Base-by-base conservation (phyloP, 2,888 invertebrate species). In the Pemphredon lugubris region DNA sequence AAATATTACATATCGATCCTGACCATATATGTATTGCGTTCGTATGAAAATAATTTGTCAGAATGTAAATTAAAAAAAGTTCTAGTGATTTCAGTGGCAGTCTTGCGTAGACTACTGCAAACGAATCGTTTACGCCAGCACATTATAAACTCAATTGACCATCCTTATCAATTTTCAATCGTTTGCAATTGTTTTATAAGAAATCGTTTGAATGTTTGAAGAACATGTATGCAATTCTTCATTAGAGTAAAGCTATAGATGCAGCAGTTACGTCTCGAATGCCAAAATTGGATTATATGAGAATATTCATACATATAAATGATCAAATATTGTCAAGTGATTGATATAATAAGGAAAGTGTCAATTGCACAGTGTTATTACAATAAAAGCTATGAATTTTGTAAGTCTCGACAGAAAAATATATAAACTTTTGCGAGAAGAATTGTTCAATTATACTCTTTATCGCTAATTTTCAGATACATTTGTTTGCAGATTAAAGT, bases 201-300 rank as follows among this genome's bases (percentile, higher is more conserved):
- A 45, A n/a, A 30, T 37, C 13, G 53, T 7, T 23, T 9, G 18
- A 16, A 26, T 16, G 14, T 14, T 71, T 65, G 1, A 44, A 71
- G 32, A 16, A 26, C 26, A 54, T 53, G 65, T 71, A 60, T 73
- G 47, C 9, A 71, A 58, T 6, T 16, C 54, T 50, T 44, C 7
- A 34, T 30, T 50, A 44, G 53, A 63, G 16, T 69, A 40, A 47
- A 26, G 21, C 18, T 58, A 32, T 45, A 47, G 66, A 44, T 32
- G 39, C 39, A 30, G 21, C 40, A 51, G 48, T 51, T 48, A 55
- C 23, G 42, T 69, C 20, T 9, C 44, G 51, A 48, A 30, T 39
- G 69, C 18, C 26, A n/a, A 32, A 55, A 66, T 59, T 66, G 51
- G 51, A 65, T 61, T 48, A 70, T 47, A 54, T 30, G 53, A 59